A percentile compares a stretch with the other conserved stretches of the same genome.
phyloP scores from a whole-genome alignment of 2,113 vertebrate species.

The Serilophus lunatus region DNA sequence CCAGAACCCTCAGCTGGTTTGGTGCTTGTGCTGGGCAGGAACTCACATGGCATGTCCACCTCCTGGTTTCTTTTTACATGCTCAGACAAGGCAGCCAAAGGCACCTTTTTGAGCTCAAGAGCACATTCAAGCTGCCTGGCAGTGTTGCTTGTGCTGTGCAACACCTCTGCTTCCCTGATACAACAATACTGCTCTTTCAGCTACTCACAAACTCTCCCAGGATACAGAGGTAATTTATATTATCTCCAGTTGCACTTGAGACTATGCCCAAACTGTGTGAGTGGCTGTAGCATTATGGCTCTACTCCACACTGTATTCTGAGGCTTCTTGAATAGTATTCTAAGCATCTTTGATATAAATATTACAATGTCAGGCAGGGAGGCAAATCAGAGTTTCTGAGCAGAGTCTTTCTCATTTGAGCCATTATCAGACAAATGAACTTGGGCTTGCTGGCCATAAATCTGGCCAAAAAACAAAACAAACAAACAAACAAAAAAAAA shows the following conservation, averaged over 20 bases:
- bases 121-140: not conserved
- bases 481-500: too few relatives aligned
- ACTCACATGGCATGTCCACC: fast-evolving
- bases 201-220: not conserved
- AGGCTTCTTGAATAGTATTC: not conserved
- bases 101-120: not conserved
- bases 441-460: not conserved
- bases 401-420: not conserved
- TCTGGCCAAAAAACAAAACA: not conserved
- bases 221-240: not conserved
- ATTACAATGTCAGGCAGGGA: not conserved
- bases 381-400: not conserved
- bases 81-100: not conserved
- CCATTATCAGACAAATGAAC: not conserved
- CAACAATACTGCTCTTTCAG: not conserved
- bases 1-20: not conserved
- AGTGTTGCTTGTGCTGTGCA: not conserved
- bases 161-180: not conserved
- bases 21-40: not conserved
- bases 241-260: not conserved
- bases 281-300: not conserved
- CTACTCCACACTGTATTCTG: not conserved
- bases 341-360: not conserved
- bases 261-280: constrained; percentile 2
- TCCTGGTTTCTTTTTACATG: not conserved